These are phyloP conservation scores for Cosmorhoe ocellata DNA, from an alignment of 2,888 invertebrate species.

Conservation along the genomic window DNA sequence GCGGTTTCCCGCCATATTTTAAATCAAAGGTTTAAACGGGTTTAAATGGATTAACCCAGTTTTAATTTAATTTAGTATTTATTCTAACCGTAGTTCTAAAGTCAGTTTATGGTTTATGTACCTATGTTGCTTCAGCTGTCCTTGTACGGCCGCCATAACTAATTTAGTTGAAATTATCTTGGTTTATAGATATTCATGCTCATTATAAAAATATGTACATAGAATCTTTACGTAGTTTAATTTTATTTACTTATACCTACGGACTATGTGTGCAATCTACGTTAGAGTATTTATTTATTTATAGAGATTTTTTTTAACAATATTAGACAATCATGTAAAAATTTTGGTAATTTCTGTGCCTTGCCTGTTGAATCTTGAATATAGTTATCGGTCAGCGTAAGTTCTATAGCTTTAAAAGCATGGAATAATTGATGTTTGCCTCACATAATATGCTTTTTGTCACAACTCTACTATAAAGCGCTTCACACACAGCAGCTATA, in stretches of 20 bases:
- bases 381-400: neutral
- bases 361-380: neutral
- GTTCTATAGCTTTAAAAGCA: neutral
- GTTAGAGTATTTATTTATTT: conserved; percentile 1
- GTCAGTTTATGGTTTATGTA: too few species aligned
- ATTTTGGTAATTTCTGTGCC: neutral
- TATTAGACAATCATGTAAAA: neutral
- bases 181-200: neutral
- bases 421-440: conserved; percentile 1
- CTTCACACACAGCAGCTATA: too few species aligned
- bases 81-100: too few species aligned
- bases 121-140: too few species aligned
- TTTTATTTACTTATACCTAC: conserved; percentile 6
- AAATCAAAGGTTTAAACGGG: too few species aligned
- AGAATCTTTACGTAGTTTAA: neutral
- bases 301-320: neutral
- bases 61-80: too few species aligned
- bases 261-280: conserved; percentile 8
- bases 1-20: too few species aligned
- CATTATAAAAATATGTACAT: conserved; percentile 16
- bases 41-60: too few species aligned
- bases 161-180: neutral
- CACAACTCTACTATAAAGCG: too few species aligned
- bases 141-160: too few species aligned
- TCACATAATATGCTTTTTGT: neutral